Evolutionary conservation across 1,140 invertebrate genomes (phyloP).

Genomic region (Forficula auricularia): DNA sequence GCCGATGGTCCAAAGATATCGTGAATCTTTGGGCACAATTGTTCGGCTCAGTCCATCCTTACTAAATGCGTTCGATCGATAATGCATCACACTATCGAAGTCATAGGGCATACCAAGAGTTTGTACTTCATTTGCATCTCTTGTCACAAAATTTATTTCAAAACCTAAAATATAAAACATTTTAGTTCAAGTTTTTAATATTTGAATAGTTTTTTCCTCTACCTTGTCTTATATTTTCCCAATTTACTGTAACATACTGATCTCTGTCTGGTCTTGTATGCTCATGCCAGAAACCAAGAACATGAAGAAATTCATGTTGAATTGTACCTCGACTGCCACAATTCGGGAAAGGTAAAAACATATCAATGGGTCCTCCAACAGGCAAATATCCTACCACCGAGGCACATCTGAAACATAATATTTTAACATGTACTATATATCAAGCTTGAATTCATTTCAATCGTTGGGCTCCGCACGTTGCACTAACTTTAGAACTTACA

Average conservation of each 20-base stretch:
- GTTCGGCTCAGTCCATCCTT: constrained; percentile 18
- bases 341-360: constrained; percentile 18
- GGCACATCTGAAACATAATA: constrained; percentile 20
- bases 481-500: too few relatives aligned
- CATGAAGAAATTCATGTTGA: constrained; percentile 36
- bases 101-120: constrained; percentile 25
- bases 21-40: constrained; percentile 14
- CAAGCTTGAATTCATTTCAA: too few relatives aligned
- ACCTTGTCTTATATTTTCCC: constrained; percentile 31
- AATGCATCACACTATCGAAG: constrained; percentile 32
- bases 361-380: constrained; percentile 14
- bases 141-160: constrained; percentile 6
- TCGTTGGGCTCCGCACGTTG: too few relatives aligned
- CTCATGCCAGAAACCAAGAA: constrained; percentile 36
- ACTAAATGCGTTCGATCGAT: constrained; percentile 28
- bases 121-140: constrained; percentile 1
- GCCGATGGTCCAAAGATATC: constrained; percentile 1
- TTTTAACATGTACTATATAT: too few relatives aligned
- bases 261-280: constrained; percentile 35
- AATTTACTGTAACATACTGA: constrained; percentile 30
- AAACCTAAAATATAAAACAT: constrained; percentile 6
- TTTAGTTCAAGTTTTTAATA: too few relatives aligned
- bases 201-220: too few relatives aligned
- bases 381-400: constrained; percentile 23
- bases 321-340: constrained; percentile 26